Base-by-base conservation (phyloP, 2,113 vertebrate genomes). In the Crotalus horridus region DNA sequence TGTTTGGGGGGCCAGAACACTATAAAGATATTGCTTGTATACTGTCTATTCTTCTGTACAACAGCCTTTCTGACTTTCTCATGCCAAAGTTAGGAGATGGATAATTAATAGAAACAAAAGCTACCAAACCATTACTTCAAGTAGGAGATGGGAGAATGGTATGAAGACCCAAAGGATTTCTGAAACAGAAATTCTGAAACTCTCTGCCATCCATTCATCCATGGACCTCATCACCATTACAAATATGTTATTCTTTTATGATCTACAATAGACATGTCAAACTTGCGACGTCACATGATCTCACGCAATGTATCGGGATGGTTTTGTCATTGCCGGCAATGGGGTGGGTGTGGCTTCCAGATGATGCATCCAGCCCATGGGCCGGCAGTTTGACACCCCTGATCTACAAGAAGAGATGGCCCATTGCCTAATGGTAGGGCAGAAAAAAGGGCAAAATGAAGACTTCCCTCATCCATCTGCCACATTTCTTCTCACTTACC, bases 401-500 rank as follows among this genome's bases (percentile, higher is more conserved):
- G 15, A 43, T 21, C 20, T 81, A 43, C 33, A 33, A 43, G 74
- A 81, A 81, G 74, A 81, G 17, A 43, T 81, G 74, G 7, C 74
- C 7, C 33, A 4, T 58, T 56, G 6, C 54, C 26, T 56, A 24
- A 89, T 29, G 20, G 23, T 6, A 11, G 6, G 48, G 8, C 87
- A 56, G 43, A 24, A 29, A 29, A 87, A 33, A 54, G 26, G 5
- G 11, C 56, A 23, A 46, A 58, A 20, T 8, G 26, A 33, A 39
- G 11, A 15, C 17, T 20, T 85, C 92, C 43, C 33, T 58, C 33
- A 48, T 20, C 39, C 33, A 8, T 13, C 24, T 39, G 33, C 20
- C 23, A 21, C 0, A n/a, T 17, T 58, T 21, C 58, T 54, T 95
- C 39, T 64, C 86, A 93, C 93, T 95, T 94, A 93, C 93, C 74